Base-by-base conservation (phyloP, 1,140 invertebrate genomes). In the Mercenaria mercenaria region DNA sequence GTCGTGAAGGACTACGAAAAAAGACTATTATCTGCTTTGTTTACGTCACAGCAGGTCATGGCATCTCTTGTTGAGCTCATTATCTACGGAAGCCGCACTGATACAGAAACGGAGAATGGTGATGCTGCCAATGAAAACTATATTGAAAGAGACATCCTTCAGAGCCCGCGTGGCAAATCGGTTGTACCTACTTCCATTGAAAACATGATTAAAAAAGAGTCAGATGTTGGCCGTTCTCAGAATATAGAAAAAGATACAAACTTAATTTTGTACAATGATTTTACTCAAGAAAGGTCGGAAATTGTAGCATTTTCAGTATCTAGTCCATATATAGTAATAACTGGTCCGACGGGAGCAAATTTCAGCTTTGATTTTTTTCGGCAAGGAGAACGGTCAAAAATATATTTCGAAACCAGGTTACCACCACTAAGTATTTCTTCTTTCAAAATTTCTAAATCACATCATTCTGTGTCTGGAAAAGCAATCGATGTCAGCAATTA, bases 1-100 rank as follows among this genome's bases (percentile, higher is more conserved):
- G 99, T 99, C 41, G 97, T 99, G 0, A 95, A 97, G n/a, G 99
- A 99, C 96, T 99, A 99, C 96, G 98, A 98, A 26, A 96, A 97
- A 83, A 99, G 97, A 29, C 26, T 64, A 26, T 64, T 26, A 26
- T 64, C 59, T 64, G 59, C 59, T 64, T 64, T 64, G 59, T 64
- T 15, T 64, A 29, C 10, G 6, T 29, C 59, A 15, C 20, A 29
- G 26, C 20, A 26, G 23, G 26, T 64, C 23, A 26, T 64, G 23
- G 59, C 59, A 8, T 64, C 15, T 29, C 26, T 64, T 8, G 26
- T n/a, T 8, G 26, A 64, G 6, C 10, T 64, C 11, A n/a, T 64
- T 64, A 26, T 64, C 6, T 29, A 8, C 26, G 15, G 6, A 6
- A 59, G 43, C 15, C 15, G 6, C 15, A 47, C 6, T 6, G 43